Evolutionary conservation across 2,888 invertebrate species (phyloP), one percentile per base, ranked within the genome.

Genomic region (Atrina japonica): DNA sequence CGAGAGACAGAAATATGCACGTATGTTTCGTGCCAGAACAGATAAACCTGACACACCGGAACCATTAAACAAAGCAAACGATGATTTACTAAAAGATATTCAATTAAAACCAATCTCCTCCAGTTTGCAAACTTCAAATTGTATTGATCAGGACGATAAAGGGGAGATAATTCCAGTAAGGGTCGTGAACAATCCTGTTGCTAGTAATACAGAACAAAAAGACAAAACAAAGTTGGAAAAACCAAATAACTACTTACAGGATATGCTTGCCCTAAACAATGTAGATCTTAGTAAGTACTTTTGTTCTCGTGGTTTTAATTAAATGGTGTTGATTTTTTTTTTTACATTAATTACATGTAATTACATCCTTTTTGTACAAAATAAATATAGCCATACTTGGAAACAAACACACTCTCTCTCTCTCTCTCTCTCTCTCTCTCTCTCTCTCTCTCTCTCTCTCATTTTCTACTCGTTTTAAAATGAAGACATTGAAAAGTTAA

Each of bases 121-220:
- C n/a, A n/a, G n/a, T n/a, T n/a, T n/a, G 61, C 71, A 50, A n/a
- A n/a, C n/a, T 35, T 70, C 66, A n/a, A 61, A 56, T 35, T 45
- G 65, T 65, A 58, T 59, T 70, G 53, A 60, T 43, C 43, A 77
- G 40, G 78, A 70, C 11, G 85, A 86, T 65, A 68, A 78, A 80
- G 85, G 86, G 78, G 86, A 86, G 71, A 83, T 86, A 71, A 85
- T 86, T 70, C 86, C 86, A 45, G 86, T 86, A 7, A 78, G 78
- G 49, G 77, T 84, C 71, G 73, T 85, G 41, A 76, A 75, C 25
- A 76, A 78, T n/a, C 58, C 65, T 18, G 70, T 68, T 49, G 66
- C 68, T 59, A 53, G 65, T 30, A 45, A 63, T 40, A 58, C 40
- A 56, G 41, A 52, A 45, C 41, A 21, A 40, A 27, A 40, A 47